Evolutionary conservation across 2,797 vertebrate species (phyloP), one percentile per base, ranked within the genome.

Genomic region (Leptoclinus maculatus): DNA sequence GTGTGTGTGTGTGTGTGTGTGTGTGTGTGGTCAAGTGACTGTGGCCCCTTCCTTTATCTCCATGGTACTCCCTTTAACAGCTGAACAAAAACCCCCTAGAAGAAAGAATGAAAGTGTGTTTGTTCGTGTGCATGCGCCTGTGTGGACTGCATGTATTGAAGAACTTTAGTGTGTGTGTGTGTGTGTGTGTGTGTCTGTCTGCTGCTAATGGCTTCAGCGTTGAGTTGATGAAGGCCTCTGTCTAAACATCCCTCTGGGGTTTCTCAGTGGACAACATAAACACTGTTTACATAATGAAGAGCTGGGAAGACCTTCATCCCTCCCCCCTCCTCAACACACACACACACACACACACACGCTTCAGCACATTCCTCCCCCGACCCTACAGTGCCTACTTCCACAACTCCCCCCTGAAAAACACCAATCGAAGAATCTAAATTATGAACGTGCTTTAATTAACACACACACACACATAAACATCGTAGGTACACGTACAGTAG

Each of bases 221-320:
- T 81, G 51, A 79, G 85, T 77, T 84, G 77, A 83, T 89, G 86
- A 88, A 86, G 84, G 76, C 70, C 74, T 87, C 56, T 75, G 89
- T 86, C 76, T 85, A 91, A 92, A 91, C 88, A 91, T 92, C 86
- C 82, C 81, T 78, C 78, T 67, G 88, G 88, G 87, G 88, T 82
- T 87, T 90, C 88, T 90, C 79, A 87, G 79, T 71, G 56, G 87
- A 86, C 88, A 92, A 66, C 82, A 89, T 90, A 92, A 92, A 92
- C 92, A 92, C 62, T 85, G 83, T 86, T 92, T 91, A 84, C 90
- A 90, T 91, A 93, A 93, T 92, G 87, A 89, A 84, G 87, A 87
- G 78, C 76, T 85, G 76, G 78, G 75, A 76, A 83, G 62, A 76
- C 72, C 41, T n/a, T 38, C 5, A 47, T 16, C 47, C n/a, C 38